Percentiles rank a stretch among this genome's conserved stretches.
These are phyloP conservation scores for Crotalus viridis DNA, from an alignment of 2,113 vertebrate genomes.

Conservation along the genomic window DNA sequence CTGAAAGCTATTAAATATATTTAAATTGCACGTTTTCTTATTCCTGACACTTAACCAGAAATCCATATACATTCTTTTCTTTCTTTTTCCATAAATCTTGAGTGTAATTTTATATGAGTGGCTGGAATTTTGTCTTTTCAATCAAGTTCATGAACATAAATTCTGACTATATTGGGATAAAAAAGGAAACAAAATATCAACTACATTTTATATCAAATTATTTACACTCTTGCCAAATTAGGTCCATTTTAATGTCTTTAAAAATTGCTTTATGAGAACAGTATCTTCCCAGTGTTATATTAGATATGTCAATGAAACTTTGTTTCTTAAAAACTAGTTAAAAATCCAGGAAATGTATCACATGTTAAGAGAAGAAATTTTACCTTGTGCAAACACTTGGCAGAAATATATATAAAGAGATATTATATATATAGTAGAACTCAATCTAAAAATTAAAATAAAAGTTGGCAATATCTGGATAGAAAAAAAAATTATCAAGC, in stretches of 20 bases:
- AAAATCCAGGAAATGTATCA: neutral
- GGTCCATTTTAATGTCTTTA: slow-evolving; percentile 2
- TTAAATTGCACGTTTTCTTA: neutral
- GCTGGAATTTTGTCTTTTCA: neutral
- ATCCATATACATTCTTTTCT: neutral
- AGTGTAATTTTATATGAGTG: neutral
- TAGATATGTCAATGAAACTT: slow-evolving; percentile 33
- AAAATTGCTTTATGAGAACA: slow-evolving; percentile 12
- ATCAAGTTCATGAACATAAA: slow-evolving; percentile 12
- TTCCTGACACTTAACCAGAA: neutral
- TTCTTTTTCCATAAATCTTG: slow-evolving; percentile 2
- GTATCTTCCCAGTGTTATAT: slow-evolving; percentile 21
- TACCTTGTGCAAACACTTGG: slow-evolving; percentile 19
- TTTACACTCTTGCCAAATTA: neutral
- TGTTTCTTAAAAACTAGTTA: slow-evolving; percentile 35
- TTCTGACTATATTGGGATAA: neutral
- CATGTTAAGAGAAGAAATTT: slow-evolving; percentile 32
- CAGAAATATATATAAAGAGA: slow-evolving; percentile 15
- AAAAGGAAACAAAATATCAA: neutral
- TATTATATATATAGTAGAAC: slow-evolving; percentile 44
- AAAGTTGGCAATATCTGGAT: neutral
- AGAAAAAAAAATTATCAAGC: neutral
- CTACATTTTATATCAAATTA: neutral
- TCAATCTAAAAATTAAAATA: neutral
- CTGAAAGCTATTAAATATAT: slow-evolving; percentile 7